Conservation (phyloP, 2,113 vertebrate species). For the Austrofundulus limnaeus region DNA sequence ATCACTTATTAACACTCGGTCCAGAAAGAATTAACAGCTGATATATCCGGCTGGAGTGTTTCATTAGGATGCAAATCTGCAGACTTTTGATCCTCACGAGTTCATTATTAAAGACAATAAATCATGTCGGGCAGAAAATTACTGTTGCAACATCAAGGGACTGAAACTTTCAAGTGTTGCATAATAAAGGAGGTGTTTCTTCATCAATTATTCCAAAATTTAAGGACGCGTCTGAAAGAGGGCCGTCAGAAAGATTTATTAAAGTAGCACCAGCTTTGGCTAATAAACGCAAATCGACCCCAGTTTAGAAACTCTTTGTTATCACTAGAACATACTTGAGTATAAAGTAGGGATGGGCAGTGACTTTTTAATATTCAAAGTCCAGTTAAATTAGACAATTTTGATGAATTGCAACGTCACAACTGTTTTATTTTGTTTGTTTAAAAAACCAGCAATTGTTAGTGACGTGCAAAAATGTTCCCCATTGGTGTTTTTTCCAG, state of each 20-base stretch:
- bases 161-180: neutral
- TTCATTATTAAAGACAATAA: slow-evolving; percentile 34
- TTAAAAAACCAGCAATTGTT: too few species aligned
- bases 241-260: too few species aligned
- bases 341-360: too few species aligned
- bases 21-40: slow-evolving; percentile 40
- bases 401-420: too few species aligned
- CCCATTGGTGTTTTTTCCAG: too few species aligned
- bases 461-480: too few species aligned
- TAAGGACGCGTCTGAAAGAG: neutral
- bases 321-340: too few species aligned
- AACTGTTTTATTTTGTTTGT: too few species aligned
- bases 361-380: neutral
- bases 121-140: slow-evolving; percentile 29
- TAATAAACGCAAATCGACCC: too few species aligned
- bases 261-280: too few species aligned
- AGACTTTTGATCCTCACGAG: slow-evolving; percentile 8
- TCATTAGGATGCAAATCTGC: slow-evolving; percentile 45
- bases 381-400: neutral
- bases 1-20: slow-evolving; percentile 31
- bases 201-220: neutral
- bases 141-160: slow-evolving; percentile 8
- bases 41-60: slow-evolving; percentile 34
- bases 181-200: neutral
- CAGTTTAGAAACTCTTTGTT: too few species aligned